Conservation (phyloP, 2,797 vertebrate species). For the Lagodon rhomboides region DNA sequence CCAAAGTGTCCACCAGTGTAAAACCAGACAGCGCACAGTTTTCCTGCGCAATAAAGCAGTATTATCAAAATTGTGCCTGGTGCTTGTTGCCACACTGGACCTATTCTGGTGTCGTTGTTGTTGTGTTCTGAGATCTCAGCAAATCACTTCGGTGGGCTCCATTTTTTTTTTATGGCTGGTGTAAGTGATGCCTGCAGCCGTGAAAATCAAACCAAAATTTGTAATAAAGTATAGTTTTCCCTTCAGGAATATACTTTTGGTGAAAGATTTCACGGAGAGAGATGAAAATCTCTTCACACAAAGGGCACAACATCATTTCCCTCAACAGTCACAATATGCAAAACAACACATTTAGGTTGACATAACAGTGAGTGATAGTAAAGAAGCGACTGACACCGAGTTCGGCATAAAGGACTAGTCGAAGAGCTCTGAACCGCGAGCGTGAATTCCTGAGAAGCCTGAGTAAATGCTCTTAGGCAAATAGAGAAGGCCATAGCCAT, state of each 20-base stretch:
- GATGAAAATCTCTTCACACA: not conserved
- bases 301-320: conserved; percentile 20
- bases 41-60: not conserved
- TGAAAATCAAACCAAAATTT: not conserved
- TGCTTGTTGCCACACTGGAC: not conserved
- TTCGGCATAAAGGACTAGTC: conserved; percentile 56
- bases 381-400: conserved; percentile 59
- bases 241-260: not conserved
- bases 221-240: conserved; percentile 5
- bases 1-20: not conserved
- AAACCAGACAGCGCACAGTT: not conserved
- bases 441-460: conserved; percentile 65
- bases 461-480: conserved; percentile 87
- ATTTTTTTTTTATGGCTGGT: too few species aligned
- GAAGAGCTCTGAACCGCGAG: conserved; percentile 67
- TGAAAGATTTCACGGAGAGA: not conserved
- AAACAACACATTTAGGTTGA: conserved; percentile 46
- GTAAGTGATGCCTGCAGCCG: not conserved
- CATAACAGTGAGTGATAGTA: conserved; percentile 55
- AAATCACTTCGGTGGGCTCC: too few species aligned
- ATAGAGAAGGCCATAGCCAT: conserved; percentile 81
- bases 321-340: conserved; percentile 35
- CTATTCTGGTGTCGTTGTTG: not conserved
- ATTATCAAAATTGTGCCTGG: not conserved
- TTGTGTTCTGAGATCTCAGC: not conserved